Conservation (phyloP, 2,888 invertebrate genomes). For the Merodon equestris region DNA sequence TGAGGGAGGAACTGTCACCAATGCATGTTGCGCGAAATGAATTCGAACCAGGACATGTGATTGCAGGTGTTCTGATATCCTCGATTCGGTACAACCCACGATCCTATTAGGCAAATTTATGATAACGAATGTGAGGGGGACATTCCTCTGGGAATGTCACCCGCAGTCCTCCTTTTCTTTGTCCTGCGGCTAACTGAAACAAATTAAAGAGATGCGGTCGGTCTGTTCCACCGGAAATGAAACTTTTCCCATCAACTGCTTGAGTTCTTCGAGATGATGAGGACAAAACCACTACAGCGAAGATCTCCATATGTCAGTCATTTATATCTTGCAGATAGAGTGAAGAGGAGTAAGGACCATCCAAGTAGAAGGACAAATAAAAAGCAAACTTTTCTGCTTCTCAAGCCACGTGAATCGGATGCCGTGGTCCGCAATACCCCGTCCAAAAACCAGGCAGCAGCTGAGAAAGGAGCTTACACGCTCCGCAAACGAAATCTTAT, state of each 20-base stretch:
- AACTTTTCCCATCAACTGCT: conserved; percentile 54
- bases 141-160: background rate
- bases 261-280: background rate
- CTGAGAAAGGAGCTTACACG: conserved; percentile 56
- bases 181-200: conserved; percentile 44
- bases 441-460: conserved; percentile 11
- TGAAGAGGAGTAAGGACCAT: background rate
- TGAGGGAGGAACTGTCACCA: conserved; percentile 14
- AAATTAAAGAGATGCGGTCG: conserved; percentile 62
- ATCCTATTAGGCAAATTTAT: too few species aligned
- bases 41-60: too few species aligned
- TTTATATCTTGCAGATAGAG: too few species aligned
- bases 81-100: too few species aligned
- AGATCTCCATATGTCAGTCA: conserved; percentile 30
- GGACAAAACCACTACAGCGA: conserved; percentile 27
- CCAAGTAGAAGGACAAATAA: conserved; percentile 37
- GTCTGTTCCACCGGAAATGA: conserved; percentile 56
- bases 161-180: conserved; percentile 10
- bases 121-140: too few species aligned
- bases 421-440: background rate
- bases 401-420: conserved; percentile 31
- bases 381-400: conserved; percentile 36
- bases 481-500: conserved; percentile 67
- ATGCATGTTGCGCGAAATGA: too few species aligned
- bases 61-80: too few species aligned